Evolutionary conservation across 2,888 invertebrate species (phyloP), one percentile per base, ranked within the genome.

Genomic region (Hipparchia semele): DNA sequence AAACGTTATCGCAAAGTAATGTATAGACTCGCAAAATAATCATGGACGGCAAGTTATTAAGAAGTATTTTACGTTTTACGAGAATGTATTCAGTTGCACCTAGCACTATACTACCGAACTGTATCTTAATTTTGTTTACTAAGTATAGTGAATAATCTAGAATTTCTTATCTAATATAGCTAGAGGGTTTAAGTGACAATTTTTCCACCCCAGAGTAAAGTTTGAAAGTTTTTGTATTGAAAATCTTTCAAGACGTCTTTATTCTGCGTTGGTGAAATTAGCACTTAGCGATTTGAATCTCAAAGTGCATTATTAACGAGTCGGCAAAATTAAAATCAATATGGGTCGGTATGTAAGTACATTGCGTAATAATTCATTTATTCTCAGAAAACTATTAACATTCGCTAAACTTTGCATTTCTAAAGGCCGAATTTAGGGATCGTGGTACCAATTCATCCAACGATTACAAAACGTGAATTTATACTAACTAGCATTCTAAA

Each of bases 401-500:
- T 61, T 66, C 49, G 13, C 56, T 62, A 56, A 61, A 72, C 54
- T 62, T 60, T 66, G 46, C 70, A 53, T 54, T 23, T 59, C 8
- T 61, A 46, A 74, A 74, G 70, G 69, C 75, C 75, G 61, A 73
- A 72, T 75, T 67, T 62, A 69, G 73, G 58, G 70, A 76, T 75
- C 72, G 72, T 73, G 71, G 72, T 73, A 68, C 68, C 68, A 12
- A 71, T 54, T 66, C 78, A 77, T 76, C 77, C 81, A 80, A 81
- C 78, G 85, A 80, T 86, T 86, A 85, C 83, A 83, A 89, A 68
- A 87, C 84, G 84, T 87, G 85, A 90, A 90, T 92, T 92, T 92
- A 92, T 85, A 86, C 92, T 94, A 94, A 89, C 94, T 94, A 93
- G 94, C 94, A 92, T 90, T 87, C 94, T 94, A 94, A 91, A 92